Evolutionary conservation across 1,140 invertebrate genomes (phyloP), one percentile per base, ranked within the genome.

Genomic region (Tyrophagus putrescentiae): DNA sequence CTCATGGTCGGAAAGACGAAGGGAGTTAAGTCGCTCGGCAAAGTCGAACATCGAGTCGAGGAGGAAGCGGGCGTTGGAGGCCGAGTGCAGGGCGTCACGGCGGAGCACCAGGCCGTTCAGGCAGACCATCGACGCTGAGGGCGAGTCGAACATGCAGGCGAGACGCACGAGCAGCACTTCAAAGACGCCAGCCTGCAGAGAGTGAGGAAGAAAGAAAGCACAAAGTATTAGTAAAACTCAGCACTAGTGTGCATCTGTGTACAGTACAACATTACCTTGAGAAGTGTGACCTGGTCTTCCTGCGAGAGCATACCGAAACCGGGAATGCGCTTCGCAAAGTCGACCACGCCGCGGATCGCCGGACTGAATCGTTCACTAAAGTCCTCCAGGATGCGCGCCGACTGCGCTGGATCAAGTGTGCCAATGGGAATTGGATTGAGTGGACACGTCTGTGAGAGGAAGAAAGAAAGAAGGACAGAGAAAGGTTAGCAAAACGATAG

Each of bases 11-110:
- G 84, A 84, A 54, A 98, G 75, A 68, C 84, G 80, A 69, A 96
- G 79, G 6, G 81, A 80, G 70, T 95, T 94, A 71, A 97, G 84
- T 64, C 88, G 79, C 69, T 94, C 90, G 39, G 91, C 88, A 73
- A 98, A 94, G 68, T 96, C 93, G 71, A 97, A 94, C 76, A 95
- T 96, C 62, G 87, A 93, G 69, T 95, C 88, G 73, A 95, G 85
- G 29, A 98, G 80, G 70, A 94, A 95, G 65, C 88, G 78, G 11
- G 89, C 88, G 74, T 93, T 93, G 62, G 84, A 86, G 67, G 66
- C 66, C 69, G 84, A 85, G 72, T 88, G 85, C 62, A 93, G 85
- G 50, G 87, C 83, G 70, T 93, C 88, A 50, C 86, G 79, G 67
- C 87, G 84, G 69, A 92, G 80, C 64, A 93, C 82, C 72, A 91